Evolutionary conservation across 2,888 invertebrate species (phyloP).

Genomic region (Phyllotreta cruciferae): DNA sequence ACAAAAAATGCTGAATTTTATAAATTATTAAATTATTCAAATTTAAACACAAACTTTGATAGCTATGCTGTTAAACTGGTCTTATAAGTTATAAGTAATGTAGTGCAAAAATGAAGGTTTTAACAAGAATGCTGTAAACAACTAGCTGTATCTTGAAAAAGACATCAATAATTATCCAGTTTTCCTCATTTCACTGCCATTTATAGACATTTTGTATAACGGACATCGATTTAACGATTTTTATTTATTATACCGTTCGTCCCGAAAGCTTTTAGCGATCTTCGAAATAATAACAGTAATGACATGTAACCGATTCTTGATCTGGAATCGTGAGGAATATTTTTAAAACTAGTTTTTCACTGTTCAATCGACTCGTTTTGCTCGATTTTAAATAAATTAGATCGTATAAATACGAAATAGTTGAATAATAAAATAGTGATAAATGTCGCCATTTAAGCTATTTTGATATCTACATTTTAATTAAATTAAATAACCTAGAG

Average conservation of each 20-base stretch:
- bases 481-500: too few relatives aligned
- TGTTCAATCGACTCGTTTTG: too few relatives aligned
- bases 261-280: slow-evolving; percentile 1
- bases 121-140: slow-evolving; percentile 11
- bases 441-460: too few relatives aligned
- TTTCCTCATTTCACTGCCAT: slow-evolving; percentile 6
- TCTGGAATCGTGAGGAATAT: not conserved
- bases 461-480: too few relatives aligned
- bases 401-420: too few relatives aligned
- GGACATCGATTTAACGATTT: slow-evolving; percentile 6
- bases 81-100: slow-evolving; percentile 1
- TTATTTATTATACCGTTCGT: slow-evolving; percentile 5
- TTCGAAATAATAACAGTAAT: not conserved
- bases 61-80: slow-evolving; percentile 1
- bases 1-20: too few relatives aligned
- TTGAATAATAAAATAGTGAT: too few relatives aligned
- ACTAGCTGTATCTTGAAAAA: slow-evolving; percentile 2
- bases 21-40: too few relatives aligned
- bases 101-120: not conserved
- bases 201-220: slow-evolving; percentile 11
- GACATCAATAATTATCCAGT: slow-evolving; percentile 13
- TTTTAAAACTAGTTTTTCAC: not conserved
- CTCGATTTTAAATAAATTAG: too few relatives aligned
- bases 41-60: slow-evolving; percentile 1
- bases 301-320: not conserved